Conservation (phyloP, 53 echinoderm and acorn worm species). For the Paelopatides confundens region DNA sequence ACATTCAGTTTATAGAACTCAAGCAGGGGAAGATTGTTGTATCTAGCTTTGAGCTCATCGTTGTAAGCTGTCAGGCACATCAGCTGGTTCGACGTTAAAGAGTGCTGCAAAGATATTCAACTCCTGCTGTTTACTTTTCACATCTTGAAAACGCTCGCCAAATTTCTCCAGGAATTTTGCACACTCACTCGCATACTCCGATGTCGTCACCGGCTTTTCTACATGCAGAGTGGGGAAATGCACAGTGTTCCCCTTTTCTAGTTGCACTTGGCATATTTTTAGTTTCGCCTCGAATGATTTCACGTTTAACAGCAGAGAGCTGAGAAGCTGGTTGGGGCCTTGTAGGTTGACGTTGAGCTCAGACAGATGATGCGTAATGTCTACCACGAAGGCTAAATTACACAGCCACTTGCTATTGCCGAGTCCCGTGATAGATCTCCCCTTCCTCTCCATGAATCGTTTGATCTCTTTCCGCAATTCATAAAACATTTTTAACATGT, state of each 20-base stretch:
- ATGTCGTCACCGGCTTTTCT: background rate
- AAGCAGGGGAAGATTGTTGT: too few species aligned
- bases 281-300: background rate
- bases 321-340: background rate
- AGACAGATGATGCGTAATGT: background rate
- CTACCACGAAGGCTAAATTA: background rate
- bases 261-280: background rate
- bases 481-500: background rate
- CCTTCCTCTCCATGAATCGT: background rate
- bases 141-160: background rate
- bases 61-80: background rate
- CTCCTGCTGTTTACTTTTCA: background rate
- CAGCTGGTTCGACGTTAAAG: background rate
- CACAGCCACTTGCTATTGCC: conserved; percentile 10
- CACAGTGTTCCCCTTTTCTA: background rate
- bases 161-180: background rate
- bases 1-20: too few species aligned
- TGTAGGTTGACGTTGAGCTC: conserved; percentile 3
- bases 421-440: background rate
- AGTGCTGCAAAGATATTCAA: conserved; percentile 10
- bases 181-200: background rate
- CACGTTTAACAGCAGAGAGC: background rate
- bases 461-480: background rate
- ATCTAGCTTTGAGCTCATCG: conserved; percentile 10
- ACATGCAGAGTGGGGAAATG: background rate